Percentiles rank a stretch among this genome's conserved stretches.
phyloP scores from a whole-genome alignment of 2,888 invertebrate genomes.

The Antitype chi region DNA sequence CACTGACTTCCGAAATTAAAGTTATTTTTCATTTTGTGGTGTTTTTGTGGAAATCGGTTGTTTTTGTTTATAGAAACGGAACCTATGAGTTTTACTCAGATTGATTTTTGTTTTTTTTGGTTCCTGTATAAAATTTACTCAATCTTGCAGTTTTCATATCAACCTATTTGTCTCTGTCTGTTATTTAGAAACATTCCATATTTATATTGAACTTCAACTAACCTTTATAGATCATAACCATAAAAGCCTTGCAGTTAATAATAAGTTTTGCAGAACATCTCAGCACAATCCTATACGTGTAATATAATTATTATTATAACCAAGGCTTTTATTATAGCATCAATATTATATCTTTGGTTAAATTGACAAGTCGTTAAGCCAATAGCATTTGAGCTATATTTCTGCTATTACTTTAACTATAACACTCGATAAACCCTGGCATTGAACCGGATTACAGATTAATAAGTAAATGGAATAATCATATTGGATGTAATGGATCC shows the following conservation, averaged over 20 bases:
- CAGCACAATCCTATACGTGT: constrained; percentile 3
- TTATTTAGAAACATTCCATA: not conserved
- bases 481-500: no score
- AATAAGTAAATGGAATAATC: constrained; percentile 14
- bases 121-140: not conserved
- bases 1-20: no score
- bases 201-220: not conserved
- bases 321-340: constrained; percentile 12
- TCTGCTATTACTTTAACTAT: constrained; percentile 42
- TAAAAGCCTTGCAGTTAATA: constrained; percentile 12
- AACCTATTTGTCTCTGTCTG: no score
- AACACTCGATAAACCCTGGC: constrained; percentile 35
- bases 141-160: not conserved
- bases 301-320: constrained; percentile 15
- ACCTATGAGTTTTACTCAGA: not conserved
- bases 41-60: no score
- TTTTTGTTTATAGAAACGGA: no score
- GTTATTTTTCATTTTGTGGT: no score
- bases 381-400: constrained; percentile 31
- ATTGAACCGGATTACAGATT: constrained; percentile 15
- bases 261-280: constrained; percentile 9
- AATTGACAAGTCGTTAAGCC: constrained; percentile 56
- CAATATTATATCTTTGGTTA: constrained; percentile 31
- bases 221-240: constrained; percentile 2
- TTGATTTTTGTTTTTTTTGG: not conserved